Conservation (phyloP, 2,888 invertebrate species). For the Andrena haemorrhoa region DNA sequence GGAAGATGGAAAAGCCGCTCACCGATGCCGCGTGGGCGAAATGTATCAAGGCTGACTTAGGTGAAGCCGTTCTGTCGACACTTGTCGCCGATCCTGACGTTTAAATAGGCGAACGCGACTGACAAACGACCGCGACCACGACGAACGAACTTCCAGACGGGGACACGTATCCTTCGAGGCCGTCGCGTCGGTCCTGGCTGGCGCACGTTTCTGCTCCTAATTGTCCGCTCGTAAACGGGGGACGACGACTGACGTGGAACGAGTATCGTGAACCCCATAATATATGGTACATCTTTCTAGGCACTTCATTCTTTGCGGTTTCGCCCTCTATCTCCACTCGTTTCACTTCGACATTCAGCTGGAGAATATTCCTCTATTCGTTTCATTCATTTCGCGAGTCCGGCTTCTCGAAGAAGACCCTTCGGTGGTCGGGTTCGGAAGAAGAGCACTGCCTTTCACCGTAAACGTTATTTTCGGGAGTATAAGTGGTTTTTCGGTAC, state of each 20-base stretch:
- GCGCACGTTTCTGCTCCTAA: not conserved
- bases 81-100: conserved; percentile 73
- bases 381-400: too few relatives aligned
- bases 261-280: not conserved
- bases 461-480: too few relatives aligned
- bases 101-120: conserved; percentile 69
- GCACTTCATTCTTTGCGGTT: too few relatives aligned
- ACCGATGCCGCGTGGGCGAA: conserved; percentile 78
- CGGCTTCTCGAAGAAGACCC: too few relatives aligned
- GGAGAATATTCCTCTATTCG: too few relatives aligned
- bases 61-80: conserved; percentile 69
- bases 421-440: too few relatives aligned
- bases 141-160: conserved; percentile 65
- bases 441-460: too few relatives aligned
- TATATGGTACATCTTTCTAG: too few relatives aligned
- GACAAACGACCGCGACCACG: conserved; percentile 71
- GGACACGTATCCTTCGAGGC: conserved; percentile 39
- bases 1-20: conserved; percentile 83
- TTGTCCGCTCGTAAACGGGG: not conserved
- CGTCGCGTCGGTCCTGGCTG: conserved; percentile 16
- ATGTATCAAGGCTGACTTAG: conserved; percentile 80
- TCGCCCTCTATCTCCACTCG: too few relatives aligned
- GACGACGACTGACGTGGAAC: not conserved
- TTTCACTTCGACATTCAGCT: too few relatives aligned
- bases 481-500: not conserved